Evolutionary conservation across 2,888 invertebrate genomes (phyloP).

Genomic region (Folsomia manolachei): DNA sequence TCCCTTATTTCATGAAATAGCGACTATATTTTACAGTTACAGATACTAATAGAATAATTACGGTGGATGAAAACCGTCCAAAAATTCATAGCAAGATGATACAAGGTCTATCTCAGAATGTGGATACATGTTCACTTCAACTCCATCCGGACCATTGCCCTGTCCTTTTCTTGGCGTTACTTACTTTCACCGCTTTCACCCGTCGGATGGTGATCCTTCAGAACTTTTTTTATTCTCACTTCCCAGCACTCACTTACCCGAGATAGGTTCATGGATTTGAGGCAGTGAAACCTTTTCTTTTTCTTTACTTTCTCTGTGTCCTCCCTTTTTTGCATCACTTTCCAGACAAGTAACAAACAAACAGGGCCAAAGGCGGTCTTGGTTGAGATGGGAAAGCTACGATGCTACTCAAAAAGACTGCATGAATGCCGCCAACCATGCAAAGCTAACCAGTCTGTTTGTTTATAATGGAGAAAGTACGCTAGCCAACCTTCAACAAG

Average conservation of each 20-base stretch:
- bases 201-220: neutral
- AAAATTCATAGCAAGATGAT: too few relatives aligned
- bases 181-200: neutral
- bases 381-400: too few relatives aligned
- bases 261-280: neutral
- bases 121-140: constrained; percentile 10
- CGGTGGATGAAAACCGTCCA: too few relatives aligned
- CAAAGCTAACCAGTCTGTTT: neutral
- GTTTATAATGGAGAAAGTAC: neutral
- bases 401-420: neutral
- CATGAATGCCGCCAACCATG: neutral
- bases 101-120: too few relatives aligned
- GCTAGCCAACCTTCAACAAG: too few relatives aligned
- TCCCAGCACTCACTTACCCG: neutral
- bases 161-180: neutral
- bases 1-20: too few relatives aligned
- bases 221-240: neutral
- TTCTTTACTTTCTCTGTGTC: too few relatives aligned
- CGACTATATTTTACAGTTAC: too few relatives aligned
- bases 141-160: neutral
- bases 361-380: too few relatives aligned
- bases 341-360: too few relatives aligned
- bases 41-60: too few relatives aligned
- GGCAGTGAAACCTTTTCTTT: neutral
- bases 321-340: too few relatives aligned